Evolutionary conservation across 1,140 invertebrate genomes (phyloP).

Genomic region (Drosophila parvula): DNA sequence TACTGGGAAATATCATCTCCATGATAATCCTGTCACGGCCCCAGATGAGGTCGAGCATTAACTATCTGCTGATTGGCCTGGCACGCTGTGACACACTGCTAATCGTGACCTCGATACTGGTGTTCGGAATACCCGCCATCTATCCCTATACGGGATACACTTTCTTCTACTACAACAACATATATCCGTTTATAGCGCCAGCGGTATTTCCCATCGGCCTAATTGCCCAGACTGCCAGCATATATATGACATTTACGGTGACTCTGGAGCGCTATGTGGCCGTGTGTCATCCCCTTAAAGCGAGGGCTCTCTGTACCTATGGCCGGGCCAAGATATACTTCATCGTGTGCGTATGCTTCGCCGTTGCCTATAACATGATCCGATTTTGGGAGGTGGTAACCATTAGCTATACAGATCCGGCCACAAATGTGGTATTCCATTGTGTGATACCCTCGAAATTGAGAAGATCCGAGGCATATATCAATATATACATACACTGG

Average conservation of each 20-base stretch:
- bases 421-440: slow-evolving; percentile 85
- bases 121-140: slow-evolving; percentile 94
- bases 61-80: slow-evolving; percentile 95
- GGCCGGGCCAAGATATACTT: slow-evolving; percentile 94
- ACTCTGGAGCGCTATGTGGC: slow-evolving; percentile 98
- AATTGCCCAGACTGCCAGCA: slow-evolving; percentile 95
- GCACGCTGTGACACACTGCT: slow-evolving; percentile 96
- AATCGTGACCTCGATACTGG: slow-evolving; percentile 93
- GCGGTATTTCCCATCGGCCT: slow-evolving; percentile 94
- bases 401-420: slow-evolving; percentile 50
- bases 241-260: slow-evolving; percentile 97
- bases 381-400: slow-evolving; percentile 88
- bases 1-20: slow-evolving; percentile 94
- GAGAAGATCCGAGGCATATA: slow-evolving; percentile 89
- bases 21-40: slow-evolving; percentile 95
- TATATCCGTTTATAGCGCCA: slow-evolving; percentile 92
- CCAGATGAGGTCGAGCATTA: slow-evolving; percentile 97
- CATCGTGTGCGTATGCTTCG: slow-evolving; percentile 91
- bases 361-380: slow-evolving; percentile 94
- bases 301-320: slow-evolving; percentile 95
- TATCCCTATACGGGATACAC: slow-evolving; percentile 91
- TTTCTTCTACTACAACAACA: slow-evolving; percentile 90
- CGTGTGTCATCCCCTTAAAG: slow-evolving; percentile 96
- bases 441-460: slow-evolving; percentile 89
- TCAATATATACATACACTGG: slow-evolving; percentile 95